Evolutionary conservation across 2,888 invertebrate genomes (phyloP), one percentile per base, ranked within the genome.

Genomic region (Pomacea canaliculata): DNA sequence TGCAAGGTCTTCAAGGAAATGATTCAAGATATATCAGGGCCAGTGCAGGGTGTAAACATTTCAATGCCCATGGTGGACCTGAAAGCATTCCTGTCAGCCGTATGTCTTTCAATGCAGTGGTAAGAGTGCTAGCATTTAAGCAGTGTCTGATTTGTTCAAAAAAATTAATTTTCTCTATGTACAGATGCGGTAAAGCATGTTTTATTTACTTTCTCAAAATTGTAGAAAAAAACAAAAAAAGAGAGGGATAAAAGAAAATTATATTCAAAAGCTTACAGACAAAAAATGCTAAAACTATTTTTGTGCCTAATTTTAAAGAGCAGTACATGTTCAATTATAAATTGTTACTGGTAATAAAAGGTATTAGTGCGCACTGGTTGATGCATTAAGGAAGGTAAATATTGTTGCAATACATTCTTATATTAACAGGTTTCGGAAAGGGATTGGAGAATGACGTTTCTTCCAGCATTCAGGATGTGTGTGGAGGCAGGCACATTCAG

Each of bases 1-100:
- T 90, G 1, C 73, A 76, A 19, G 89, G 90, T 69, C 74, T 74
- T 9, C 74, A 76, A 63, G 69, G 71, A 3, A 56, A 83, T 63
- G 80, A 89, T 71, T 77, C 83, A 7, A 82, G 87, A 48, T 90
- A 89, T 78, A 79, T 90, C 16, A 78, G 83, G 71, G 86, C 88
- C 16, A 88, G 81, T 73, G 89, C 89, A 16, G 90, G 89, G 9
- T 90, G 90, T 78, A 90, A 90, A 80, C 89, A 90, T 77, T 87
- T 90, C 69, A 88, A 87, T 78, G 88, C 83, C 7, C 84, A 90
- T 71, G 87, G 85, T 23, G 90, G 90, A 5, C 90, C 90, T 23
- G 90, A 90, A 73, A 88, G 89, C 78, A 85, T 88, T 23, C 85
- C 90, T 65, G 82, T 81, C 0, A 84, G 85, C 4, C 78, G 86